phyloP scores from a whole-genome alignment of 2,888 invertebrate genomes.

The Andricus curvator region DNA sequence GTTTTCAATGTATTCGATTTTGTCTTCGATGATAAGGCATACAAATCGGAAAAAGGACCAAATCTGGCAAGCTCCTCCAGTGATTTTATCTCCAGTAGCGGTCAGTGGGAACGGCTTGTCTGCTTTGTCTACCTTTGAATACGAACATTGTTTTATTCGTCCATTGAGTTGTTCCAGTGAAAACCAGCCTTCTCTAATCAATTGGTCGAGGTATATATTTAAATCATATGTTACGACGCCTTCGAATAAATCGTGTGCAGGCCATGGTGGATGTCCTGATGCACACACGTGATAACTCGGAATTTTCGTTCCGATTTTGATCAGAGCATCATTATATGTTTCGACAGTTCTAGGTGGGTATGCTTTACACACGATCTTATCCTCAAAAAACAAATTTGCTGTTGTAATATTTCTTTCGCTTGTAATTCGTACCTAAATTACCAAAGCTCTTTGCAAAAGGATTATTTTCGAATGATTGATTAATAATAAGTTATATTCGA shows the following conservation, averaged over 20 bases:
- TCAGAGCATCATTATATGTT: neutral
- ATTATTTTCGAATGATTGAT: too few relatives aligned
- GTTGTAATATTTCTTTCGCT: slow-evolving; percentile 1
- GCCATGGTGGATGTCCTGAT: slow-evolving; percentile 54
- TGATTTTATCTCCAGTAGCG: neutral
- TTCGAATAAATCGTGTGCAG: slow-evolving; percentile 54
- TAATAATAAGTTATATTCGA: too few relatives aligned
- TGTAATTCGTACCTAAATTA: too few relatives aligned
- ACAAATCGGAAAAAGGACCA: neutral
- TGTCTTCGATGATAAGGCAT: neutral
- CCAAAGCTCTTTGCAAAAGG: too few relatives aligned
- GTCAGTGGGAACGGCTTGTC: neutral
- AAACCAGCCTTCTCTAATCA: neutral
- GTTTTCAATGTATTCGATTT: neutral
- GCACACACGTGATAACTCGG: slow-evolving; percentile 49
- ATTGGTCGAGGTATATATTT: neutral
- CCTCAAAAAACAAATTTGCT: slow-evolving; percentile 22
- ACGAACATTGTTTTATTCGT: neutral
- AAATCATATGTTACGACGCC: slow-evolving; percentile 49
- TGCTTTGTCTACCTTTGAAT: neutral
- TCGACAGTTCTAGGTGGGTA: neutral
- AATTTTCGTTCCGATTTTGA: neutral
- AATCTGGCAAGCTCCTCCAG: slow-evolving; percentile 1
- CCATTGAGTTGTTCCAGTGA: neutral
- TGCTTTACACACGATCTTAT: neutral